phyloP scores from a whole-genome alignment of 2,797 vertebrate genomes.

The Fringilla coelebs region DNA sequence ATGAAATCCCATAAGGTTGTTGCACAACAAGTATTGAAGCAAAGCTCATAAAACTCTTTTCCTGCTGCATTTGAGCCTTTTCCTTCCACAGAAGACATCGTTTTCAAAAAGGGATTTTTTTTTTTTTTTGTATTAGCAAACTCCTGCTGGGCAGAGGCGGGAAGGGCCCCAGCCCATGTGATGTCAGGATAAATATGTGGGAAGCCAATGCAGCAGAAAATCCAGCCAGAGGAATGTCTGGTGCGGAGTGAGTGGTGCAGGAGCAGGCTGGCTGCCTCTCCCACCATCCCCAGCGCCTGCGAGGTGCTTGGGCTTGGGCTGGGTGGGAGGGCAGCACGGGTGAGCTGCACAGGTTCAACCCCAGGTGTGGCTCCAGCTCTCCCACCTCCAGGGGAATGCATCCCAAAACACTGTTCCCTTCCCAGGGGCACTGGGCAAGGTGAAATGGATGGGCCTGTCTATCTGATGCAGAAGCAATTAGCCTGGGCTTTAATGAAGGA shows the following conservation, averaged over 20 bases:
- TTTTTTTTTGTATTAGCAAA: not conserved
- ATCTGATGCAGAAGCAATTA: conserved; percentile 14
- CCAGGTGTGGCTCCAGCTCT: not conserved
- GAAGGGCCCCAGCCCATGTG: conserved; percentile 60
- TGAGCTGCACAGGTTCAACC: not conserved
- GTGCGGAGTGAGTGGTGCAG: not conserved
- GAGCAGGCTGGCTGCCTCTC: not conserved
- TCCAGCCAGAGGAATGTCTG: conserved; percentile 58
- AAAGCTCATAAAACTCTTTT: conserved; percentile 41
- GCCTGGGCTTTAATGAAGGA: not conserved
- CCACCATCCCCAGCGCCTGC: fast-evolving
- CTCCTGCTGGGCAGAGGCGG: conserved; percentile 49
- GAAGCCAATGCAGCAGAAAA: conserved; percentile 63
- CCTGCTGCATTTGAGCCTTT: not conserved
- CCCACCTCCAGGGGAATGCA: not conserved
- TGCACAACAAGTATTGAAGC: conserved; percentile 51
- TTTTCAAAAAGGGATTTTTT: not conserved
- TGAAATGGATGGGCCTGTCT: not conserved
- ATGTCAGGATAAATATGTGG: conserved; percentile 58
- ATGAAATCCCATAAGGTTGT: conserved; percentile 46
- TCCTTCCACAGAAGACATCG: not conserved
- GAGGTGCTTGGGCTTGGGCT: not conserved
- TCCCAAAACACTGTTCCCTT: not conserved
- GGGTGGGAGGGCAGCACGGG: fast-evolving
- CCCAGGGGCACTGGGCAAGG: not conserved